Conservation (phyloP, 2,113 vertebrate species). For the Limanda limanda region DNA sequence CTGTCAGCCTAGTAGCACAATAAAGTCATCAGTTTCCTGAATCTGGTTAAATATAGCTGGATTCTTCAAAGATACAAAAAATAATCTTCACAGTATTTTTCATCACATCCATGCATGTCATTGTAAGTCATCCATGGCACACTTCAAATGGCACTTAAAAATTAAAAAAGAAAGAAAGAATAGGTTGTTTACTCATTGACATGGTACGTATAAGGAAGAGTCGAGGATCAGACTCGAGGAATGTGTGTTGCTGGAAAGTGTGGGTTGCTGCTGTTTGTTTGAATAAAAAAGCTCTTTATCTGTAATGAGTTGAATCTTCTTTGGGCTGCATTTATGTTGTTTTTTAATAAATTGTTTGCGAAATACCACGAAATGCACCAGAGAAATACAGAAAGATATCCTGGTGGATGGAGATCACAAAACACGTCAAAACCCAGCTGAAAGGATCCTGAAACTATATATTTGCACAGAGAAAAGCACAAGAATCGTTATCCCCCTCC, state of each 20-base stretch:
- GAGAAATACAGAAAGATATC: conserved; percentile 24
- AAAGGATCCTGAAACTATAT: conserved; percentile 31
- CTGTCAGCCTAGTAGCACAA: conserved; percentile 22
- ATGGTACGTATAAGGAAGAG: conserved; percentile 33
- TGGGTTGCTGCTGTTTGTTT: background rate
- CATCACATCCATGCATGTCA: conserved; percentile 75
- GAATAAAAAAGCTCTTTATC: conserved; percentile 2
- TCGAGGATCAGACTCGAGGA: conserved; percentile 29
- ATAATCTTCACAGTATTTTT: conserved; percentile 68
- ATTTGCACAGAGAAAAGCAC: conserved; percentile 46
- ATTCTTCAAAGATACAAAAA: conserved; percentile 55
- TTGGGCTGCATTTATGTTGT: conserved; percentile 28
- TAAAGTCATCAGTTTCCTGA: conserved; percentile 14
- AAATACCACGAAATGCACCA: conserved; percentile 35
- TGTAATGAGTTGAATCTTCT: conserved; percentile 17
- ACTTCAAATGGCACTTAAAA: conserved; percentile 71
- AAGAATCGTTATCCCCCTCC: background rate
- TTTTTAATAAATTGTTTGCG: conserved; percentile 15
- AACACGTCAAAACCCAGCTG: conserved; percentile 31
- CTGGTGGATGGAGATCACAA: conserved; percentile 17
- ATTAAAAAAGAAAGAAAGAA: background rate
- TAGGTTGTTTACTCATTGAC: conserved; percentile 37
- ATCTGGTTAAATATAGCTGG: conserved; percentile 61
- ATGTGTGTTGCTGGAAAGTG: conserved; percentile 7
- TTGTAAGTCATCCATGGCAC: conserved; percentile 57